Percentiles rank a stretch among this genome's conserved stretches.
These are phyloP conservation scores for Eupsittula cactorum DNA, from an alignment of 2,113 vertebrate genomes.

Conservation along the genomic window DNA sequence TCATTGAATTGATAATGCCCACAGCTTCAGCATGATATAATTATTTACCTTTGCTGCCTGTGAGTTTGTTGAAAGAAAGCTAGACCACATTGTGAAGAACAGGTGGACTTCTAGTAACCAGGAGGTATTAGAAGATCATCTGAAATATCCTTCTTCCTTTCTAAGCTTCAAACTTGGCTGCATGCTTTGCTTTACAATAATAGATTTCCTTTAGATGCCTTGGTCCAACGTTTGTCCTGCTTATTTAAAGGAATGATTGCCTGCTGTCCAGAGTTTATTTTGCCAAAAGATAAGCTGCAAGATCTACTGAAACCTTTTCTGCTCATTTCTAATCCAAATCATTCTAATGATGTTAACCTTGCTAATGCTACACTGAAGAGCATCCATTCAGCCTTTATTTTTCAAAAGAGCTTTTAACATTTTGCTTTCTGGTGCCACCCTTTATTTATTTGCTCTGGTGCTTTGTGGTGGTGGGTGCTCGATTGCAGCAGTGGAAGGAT, in stretches of 20 bases:
- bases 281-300: background rate
- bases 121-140: background rate
- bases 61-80: background rate
- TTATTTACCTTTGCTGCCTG: background rate
- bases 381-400: background rate
- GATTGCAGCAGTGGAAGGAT: constrained; percentile 56
- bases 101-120: background rate
- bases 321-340: background rate
- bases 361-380: background rate
- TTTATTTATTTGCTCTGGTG: constrained; percentile 24
- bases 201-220: background rate
- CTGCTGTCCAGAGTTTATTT: background rate
- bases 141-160: background rate
- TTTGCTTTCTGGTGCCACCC: background rate
- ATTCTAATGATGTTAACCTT: background rate
- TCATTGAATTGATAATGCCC: background rate
- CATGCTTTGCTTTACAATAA: background rate
- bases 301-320: background rate
- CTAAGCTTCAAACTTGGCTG: background rate
- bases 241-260: background rate
- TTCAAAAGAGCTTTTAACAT: background rate
- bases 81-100: background rate
- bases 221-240: background rate
- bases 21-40: background rate
- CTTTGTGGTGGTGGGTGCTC: constrained; percentile 57